Conservation (phyloP, 2,888 invertebrate genomes). For the Amaurobius ferox region DNA sequence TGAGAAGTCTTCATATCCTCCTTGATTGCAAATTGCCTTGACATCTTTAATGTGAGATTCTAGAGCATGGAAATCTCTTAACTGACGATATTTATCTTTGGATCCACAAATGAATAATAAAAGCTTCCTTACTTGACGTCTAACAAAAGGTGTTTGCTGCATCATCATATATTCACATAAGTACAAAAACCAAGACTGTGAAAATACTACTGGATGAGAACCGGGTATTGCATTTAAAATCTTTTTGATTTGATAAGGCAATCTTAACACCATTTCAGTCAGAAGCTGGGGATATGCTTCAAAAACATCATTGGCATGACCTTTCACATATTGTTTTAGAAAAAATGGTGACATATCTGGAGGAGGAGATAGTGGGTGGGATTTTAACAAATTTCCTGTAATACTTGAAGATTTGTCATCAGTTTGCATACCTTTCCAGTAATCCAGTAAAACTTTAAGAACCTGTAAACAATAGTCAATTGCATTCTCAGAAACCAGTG, state of each 20-base stretch:
- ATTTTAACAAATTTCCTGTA: slow-evolving; percentile 82
- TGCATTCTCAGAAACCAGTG: slow-evolving; percentile 54
- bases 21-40: slow-evolving; percentile 74
- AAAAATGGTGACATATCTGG: slow-evolving; percentile 98
- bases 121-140: slow-evolving; percentile 91
- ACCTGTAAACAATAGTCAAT: slow-evolving; percentile 86
- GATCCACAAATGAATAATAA: slow-evolving; percentile 94
- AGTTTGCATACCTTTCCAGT: slow-evolving; percentile 76
- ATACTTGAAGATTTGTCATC: slow-evolving; percentile 72
- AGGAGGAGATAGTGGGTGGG: slow-evolving; percentile 85
- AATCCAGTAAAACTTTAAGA: slow-evolving; percentile 82
- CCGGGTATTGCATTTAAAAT: slow-evolving; percentile 70
- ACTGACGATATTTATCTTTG: slow-evolving; percentile 95
- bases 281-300: slow-evolving; percentile 95
- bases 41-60: slow-evolving; percentile 86
- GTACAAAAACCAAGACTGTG: slow-evolving; percentile 86
- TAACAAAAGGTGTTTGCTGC: slow-evolving; percentile 90
- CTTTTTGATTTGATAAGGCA: slow-evolving; percentile 95
- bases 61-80: slow-evolving; percentile 94
- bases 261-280: slow-evolving; percentile 94
- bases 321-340: slow-evolving; percentile 87
- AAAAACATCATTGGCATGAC: slow-evolving; percentile 93
- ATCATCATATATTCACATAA: slow-evolving; percentile 97
- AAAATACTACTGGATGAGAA: slow-evolving; percentile 77
- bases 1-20: slow-evolving; percentile 76